These are phyloP conservation scores for Mycalesis mineus DNA, from an alignment of 2,888 invertebrate genomes.

Conservation along the genomic window DNA sequence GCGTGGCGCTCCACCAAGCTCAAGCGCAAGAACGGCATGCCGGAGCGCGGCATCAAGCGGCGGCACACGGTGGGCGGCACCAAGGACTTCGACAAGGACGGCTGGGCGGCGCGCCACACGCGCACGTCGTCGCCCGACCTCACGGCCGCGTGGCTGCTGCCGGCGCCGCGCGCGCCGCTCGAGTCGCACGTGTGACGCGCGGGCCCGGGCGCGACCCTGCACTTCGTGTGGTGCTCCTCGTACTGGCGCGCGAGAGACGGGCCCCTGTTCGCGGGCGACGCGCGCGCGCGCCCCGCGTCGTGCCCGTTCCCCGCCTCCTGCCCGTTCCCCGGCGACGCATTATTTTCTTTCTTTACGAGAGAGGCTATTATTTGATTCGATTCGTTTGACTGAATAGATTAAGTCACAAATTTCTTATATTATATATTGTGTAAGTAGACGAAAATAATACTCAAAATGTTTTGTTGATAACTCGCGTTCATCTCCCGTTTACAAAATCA, in stretches of 20 bases:
- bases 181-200: constrained; percentile 42
- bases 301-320: background rate
- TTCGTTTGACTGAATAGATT: constrained; percentile 76
- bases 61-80: constrained; percentile 95
- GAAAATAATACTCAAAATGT: constrained; percentile 60
- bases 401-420: constrained; percentile 69
- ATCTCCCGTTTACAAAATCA: constrained; percentile 34
- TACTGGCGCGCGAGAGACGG: background rate
- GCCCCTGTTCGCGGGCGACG: background rate
- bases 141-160: constrained; percentile 41
- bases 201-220: background rate
- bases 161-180: constrained; percentile 44
- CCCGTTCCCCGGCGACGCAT: constrained; percentile 31
- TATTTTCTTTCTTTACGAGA: constrained; percentile 54
- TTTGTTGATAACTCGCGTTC: constrained; percentile 42
- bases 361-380: constrained; percentile 75
- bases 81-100: constrained; percentile 86
- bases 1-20: constrained; percentile 80
- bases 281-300: background rate
- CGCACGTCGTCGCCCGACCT: constrained; percentile 80
- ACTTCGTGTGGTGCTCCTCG: background rate
- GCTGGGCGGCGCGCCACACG: constrained; percentile 79
- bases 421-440: constrained; percentile 49
- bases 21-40: constrained; percentile 87
- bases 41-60: constrained; percentile 89